phyloP scores from a whole-genome alignment of 2,888 invertebrate genomes.

The Eristalis intricaria region DNA sequence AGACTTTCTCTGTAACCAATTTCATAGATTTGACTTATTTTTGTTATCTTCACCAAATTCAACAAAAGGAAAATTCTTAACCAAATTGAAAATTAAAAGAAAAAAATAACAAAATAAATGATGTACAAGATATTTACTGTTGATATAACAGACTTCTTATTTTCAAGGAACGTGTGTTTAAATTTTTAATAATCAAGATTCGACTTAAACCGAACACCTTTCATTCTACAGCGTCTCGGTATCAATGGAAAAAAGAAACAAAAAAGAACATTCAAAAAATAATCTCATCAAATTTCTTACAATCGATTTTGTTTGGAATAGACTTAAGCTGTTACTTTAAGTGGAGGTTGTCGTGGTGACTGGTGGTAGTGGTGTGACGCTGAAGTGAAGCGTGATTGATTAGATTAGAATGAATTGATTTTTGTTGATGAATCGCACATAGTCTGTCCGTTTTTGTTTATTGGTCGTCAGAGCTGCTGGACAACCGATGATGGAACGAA shows the following conservation, averaged over 20 bases:
- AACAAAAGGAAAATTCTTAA: conserved; percentile 4
- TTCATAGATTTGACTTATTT: not conserved
- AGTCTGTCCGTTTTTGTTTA: not conserved
- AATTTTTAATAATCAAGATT: not conserved
- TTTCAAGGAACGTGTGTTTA: not conserved
- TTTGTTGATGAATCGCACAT: not conserved
- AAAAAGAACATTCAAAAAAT: not conserved
- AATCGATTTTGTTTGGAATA: not conserved
- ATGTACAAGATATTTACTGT: not conserved
- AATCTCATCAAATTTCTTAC: not conserved
- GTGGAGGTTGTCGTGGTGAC: not conserved
- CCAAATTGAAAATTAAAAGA: not conserved
- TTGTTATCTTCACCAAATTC: conserved; percentile 1
- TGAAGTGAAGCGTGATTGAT: conserved; percentile 22
- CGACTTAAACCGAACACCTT: not conserved
- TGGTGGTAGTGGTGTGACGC: not conserved
- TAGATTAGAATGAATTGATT: not conserved
- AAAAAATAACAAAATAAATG: not conserved
- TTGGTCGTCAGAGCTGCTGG: not conserved
- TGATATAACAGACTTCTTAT: not conserved
- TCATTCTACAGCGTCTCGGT: not conserved
- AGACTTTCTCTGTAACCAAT: not conserved
- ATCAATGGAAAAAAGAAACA: not conserved
- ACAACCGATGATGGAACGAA: not conserved
- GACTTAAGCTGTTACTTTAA: conserved; percentile 21